Base-by-base conservation (phyloP, 2,888 invertebrate genomes). In the Nycteola revayana region DNA sequence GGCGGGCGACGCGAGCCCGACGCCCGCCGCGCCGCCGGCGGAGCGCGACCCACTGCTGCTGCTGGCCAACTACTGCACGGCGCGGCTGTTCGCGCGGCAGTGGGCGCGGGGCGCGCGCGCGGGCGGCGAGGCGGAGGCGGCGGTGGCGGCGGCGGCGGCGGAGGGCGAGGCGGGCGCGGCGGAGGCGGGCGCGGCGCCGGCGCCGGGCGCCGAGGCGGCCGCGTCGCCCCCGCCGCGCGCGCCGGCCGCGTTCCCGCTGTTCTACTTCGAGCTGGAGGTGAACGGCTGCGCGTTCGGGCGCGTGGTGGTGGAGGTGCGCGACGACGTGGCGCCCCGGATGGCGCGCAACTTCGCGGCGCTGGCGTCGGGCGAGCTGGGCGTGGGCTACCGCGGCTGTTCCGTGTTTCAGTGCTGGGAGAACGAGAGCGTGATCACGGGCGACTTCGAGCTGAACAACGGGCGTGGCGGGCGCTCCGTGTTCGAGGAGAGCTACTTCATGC, bases 331-430 rank as follows among this genome's bases (percentile, higher is more conserved):
- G 9, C 95, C 95, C 9, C 93, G 93, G 68, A 95, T 95, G 94
- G 92, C 94, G 17, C 93, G 93, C 68, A 95, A 95, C 76, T 95
- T 95, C 70, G 91, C 92, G 32, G 90, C 92, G 10, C 81, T 95
- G 26, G 90, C 93, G 9, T 93, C 93, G 6, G 93, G 94, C 28
- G 94, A 94, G 63, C 89, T 92, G 18, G 94, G 95, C 11, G 91
- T 92, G 59, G 94, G 94, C 26, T 95, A 94, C 77, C 93, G 93
- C 59, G 95, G 95, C 23, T 95, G 95, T 75, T 90, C 92, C 55
- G 92, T 95, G 56, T 95, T 95, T 77, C 94, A 95, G 71, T 94
- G 94, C 66, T 95, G 95, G 95, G 93, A 93, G 60, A 93, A 93
- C 49, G 94, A 95, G 72, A 94, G 94, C 69, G 93, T 95, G 28